Evolutionary conservation across 2,888 invertebrate genomes (phyloP), one percentile per base, ranked within the genome.

Genomic region (Danaus chrysippus): DNA sequence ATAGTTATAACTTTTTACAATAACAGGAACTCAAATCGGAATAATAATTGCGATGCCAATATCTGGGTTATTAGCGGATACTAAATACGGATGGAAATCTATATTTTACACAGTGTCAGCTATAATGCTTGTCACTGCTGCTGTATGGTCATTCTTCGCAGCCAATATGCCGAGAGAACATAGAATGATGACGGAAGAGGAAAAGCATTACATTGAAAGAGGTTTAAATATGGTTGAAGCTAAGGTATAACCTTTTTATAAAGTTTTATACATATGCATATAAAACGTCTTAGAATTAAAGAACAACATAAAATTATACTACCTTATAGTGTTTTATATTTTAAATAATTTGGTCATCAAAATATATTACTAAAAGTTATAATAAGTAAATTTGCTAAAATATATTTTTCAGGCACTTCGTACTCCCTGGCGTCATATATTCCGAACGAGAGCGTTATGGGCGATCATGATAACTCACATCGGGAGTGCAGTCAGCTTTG

Each of bases 31-130:
- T 2, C 93, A 93, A 76, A 83, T 95, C 8, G 96, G 96, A 0
- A 94, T 94, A 0, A 93, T 95, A 0, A 79, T 95, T 17, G 92
- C 93, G 0, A 87, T 95, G 86, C 93, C 94, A 0, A 78, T 93
- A 46, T 93, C 94, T 1, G 96, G 95, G 0, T 58, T 91, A 0
- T 81, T 96, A 3, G 93, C 94, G 0, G 92, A 84, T 1, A 87
- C 88, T 0, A 73, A 68, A 0, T 73, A 91, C 46, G 95, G 95
- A 1, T 95, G 95, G 95, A 93, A 93, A 44, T 91, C 93, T 62
- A 93, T 94, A 19, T 95, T 95, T 77, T 95, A 95, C 73, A 75
- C 90, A 0, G 92, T 93, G 49, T 93, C 93, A 0, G 86, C 78
- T 0, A 72, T 92, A 0, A 91, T 93, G 61, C 80, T 94, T n/a